These are phyloP conservation scores for Polydrusus pterygomalis DNA, from an alignment of 2,888 invertebrate species.

Conservation along the genomic window DNA sequence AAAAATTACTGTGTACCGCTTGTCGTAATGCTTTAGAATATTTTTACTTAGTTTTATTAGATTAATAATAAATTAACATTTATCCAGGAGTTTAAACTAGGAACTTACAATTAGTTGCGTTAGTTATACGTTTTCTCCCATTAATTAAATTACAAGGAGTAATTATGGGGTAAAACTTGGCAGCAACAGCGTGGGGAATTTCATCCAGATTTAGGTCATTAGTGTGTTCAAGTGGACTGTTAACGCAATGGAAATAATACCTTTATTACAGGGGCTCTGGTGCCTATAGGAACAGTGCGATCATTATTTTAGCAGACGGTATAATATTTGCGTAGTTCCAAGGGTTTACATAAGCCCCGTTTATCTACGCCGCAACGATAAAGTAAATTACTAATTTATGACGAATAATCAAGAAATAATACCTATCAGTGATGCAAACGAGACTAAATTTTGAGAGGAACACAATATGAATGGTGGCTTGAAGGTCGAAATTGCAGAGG, in stretches of 20 bases:
- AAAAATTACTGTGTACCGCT: no score
- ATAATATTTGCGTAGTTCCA: conserved; percentile 27
- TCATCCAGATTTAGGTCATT: conserved; percentile 45
- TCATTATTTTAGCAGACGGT: conserved; percentile 20
- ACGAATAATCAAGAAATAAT: no score
- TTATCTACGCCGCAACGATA: conserved; percentile 1
- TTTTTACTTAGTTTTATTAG: no score
- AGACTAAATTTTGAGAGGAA: no score
- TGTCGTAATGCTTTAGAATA: no score
- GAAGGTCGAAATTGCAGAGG: no score
- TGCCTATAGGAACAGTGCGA: conserved; percentile 26
- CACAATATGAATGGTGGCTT: no score
- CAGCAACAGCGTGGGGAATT: conserved; percentile 31
- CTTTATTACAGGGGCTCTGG: conserved; percentile 39
- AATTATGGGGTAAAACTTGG: conserved; percentile 45
- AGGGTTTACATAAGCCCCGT: conserved; percentile 12
- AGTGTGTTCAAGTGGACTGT: conserved; percentile 44
- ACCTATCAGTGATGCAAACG: no score
- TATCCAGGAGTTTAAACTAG: conserved; percentile 32
- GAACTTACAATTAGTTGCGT: conserved; percentile 27
- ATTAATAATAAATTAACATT: background rate
- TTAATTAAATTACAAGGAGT: conserved; percentile 47
- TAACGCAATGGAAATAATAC: conserved; percentile 41
- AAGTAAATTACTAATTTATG: background rate
- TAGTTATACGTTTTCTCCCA: conserved; percentile 37